Percentiles rank a stretch among this genome's conserved stretches.
phyloP scores from a whole-genome alignment of 2,888 invertebrate species.

The Agonopterix subpropinquella region DNA sequence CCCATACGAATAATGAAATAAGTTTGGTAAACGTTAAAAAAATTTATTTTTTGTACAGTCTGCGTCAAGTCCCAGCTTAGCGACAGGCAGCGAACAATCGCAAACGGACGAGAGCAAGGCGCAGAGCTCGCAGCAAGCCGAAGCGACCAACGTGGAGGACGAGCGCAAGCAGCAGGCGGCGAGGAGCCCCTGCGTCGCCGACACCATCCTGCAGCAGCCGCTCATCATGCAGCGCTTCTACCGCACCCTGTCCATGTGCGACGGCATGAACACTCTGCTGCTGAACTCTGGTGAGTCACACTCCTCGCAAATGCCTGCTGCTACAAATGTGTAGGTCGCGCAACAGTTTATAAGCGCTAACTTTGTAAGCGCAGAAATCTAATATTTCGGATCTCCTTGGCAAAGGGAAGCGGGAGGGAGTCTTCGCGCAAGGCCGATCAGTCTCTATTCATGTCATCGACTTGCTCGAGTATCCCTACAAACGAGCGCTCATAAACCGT shows the following conservation, averaged over 20 bases:
- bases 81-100: conserved; percentile 40
- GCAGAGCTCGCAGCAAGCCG: conserved; percentile 31
- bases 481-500: too few relatives aligned
- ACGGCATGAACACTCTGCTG: conserved; percentile 42
- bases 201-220: conserved; percentile 85
- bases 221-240: conserved; percentile 89
- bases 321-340: too few relatives aligned
- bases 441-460: too few relatives aligned
- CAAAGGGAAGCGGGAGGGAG: too few relatives aligned
- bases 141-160: conserved; percentile 58
- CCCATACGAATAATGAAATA: too few relatives aligned
- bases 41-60: conserved; percentile 15
- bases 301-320: too few relatives aligned
- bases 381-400: too few relatives aligned
- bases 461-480: too few relatives aligned
- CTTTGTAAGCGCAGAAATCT: too few relatives aligned
- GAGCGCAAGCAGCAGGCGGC: conserved; percentile 64
- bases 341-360: too few relatives aligned
- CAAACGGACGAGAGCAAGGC: conserved; percentile 93
- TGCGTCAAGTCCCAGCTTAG: conserved; percentile 24
- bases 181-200: conserved; percentile 82
- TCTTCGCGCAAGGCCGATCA: too few relatives aligned
- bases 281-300: conserved; percentile 37
- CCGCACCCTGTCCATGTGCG: conserved; percentile 85
- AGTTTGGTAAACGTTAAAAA: neutral